Percentiles rank a stretch among this genome's conserved stretches.
phyloP scores from a whole-genome alignment of 1,140 invertebrate genomes.

The Drosophila rhopaloa region DNA sequence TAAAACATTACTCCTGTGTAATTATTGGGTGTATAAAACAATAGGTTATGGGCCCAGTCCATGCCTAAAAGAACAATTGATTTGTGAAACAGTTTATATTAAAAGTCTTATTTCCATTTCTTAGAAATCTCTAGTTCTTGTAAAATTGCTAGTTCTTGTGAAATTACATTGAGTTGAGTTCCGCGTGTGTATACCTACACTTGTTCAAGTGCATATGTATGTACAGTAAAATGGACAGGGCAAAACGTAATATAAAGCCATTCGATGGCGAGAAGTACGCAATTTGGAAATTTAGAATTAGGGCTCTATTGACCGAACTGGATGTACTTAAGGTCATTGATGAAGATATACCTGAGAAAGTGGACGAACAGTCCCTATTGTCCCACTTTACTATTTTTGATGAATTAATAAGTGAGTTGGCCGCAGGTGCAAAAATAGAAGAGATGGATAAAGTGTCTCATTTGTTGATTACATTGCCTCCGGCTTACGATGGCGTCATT shows the following conservation, averaged over 20 bases:
- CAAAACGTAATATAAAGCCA: constrained; percentile 14
- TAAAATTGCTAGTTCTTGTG: neutral
- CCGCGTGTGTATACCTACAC: neutral
- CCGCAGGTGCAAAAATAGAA: constrained; percentile 10
- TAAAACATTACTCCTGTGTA: too few relatives aligned
- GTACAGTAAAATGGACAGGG: constrained; percentile 4
- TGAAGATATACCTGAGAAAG: too few relatives aligned
- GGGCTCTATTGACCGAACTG: constrained; percentile 9
- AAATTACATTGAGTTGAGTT: neutral
- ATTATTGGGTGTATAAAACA: too few relatives aligned
- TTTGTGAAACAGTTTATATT: too few relatives aligned
- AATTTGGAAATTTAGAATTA: constrained; percentile 21
- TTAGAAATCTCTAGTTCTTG: neutral
- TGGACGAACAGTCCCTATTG: constrained; percentile 21
- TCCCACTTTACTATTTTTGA: constrained; percentile 82
- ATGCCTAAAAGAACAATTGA: too few relatives aligned
- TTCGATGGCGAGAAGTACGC: constrained; percentile 21
- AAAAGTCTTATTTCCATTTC: too few relatives aligned
- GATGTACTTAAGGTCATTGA: neutral
- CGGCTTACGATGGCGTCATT: neutral
- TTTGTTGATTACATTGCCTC: constrained; percentile 30
- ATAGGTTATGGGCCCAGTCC: too few relatives aligned
- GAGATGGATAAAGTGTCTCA: neutral
- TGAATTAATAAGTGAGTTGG: constrained; percentile 68
- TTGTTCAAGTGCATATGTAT: too few relatives aligned